phyloP scores from a whole-genome alignment of 2,888 invertebrate genomes.

The Neocrepidodera transversa region DNA sequence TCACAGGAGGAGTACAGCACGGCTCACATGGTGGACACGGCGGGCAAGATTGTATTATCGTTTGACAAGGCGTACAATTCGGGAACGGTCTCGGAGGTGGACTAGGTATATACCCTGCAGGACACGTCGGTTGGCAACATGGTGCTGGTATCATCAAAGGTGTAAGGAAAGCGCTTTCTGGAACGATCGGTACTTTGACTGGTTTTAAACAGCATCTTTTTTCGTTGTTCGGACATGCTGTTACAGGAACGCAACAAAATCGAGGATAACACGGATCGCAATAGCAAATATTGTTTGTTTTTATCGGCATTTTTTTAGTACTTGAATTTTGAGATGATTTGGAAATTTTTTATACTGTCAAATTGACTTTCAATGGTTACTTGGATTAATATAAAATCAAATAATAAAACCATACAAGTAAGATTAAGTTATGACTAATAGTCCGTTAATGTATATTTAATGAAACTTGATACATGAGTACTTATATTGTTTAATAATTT shows the following conservation, averaged over 20 bases:
- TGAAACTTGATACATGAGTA: too few relatives aligned
- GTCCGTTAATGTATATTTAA: too few relatives aligned
- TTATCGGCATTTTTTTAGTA: background rate
- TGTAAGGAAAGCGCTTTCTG: background rate
- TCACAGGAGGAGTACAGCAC: background rate
- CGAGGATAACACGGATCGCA: conserved; percentile 7
- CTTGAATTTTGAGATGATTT: background rate
- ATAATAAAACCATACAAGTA: too few relatives aligned
- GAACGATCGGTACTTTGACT: background rate
- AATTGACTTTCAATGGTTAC: background rate
- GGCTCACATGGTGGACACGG: background rate
- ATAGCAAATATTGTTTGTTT: background rate
- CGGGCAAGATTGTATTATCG: background rate
- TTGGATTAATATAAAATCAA: too few relatives aligned
- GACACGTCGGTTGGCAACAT: background rate
- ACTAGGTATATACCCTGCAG: background rate
- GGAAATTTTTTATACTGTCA: background rate
- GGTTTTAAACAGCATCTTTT: background rate
- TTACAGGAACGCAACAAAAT: conserved; percentile 10
- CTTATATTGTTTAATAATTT: too few relatives aligned
- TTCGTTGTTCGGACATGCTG: background rate
- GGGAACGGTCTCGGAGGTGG: background rate
- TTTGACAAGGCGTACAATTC: background rate
- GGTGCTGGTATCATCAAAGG: conserved; percentile 1
- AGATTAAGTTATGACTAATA: too few relatives aligned